Base-by-base conservation (phyloP, 2,797 vertebrate genomes). In the Trachurus trachurus region DNA sequence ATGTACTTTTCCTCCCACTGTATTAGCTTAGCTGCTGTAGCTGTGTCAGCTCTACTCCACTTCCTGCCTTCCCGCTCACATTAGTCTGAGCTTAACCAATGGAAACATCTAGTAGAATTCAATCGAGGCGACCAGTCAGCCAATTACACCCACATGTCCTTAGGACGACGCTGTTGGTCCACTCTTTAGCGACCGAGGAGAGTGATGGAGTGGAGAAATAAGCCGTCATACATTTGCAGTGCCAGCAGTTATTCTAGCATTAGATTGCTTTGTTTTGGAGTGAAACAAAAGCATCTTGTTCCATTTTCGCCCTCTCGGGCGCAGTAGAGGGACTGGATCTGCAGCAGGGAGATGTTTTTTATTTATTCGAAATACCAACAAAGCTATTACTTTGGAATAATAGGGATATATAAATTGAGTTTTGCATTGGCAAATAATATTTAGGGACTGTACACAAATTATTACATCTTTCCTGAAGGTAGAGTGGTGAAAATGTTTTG, bases 181-280 rank as follows among this genome's bases (percentile, higher is more conserved):
- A 44, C 80, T 84, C 81, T 76, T 91, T 68, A 78, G 73, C 70
- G 77, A 78, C 76, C 80, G 6, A 8, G 69, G 73, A 76, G 66
- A 82, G 70, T 84, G 84, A 90, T 82, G 71, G 81, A 87, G 85
- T 75, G 81, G 74, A 85, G 84, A 85, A 85, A 88, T 87, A 83
- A 87, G 79, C 74, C 68, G 65, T 91, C 85, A 66, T 66, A 69
- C 65, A 84, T 81, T 84, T 89, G 91, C 88, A 76, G 69, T 66
- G 88, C 76, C 86, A 90, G 91, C 89, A 89, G 83, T 86, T 89
- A 80, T 92, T 82, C 59, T 6, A 78, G 80, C 76, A 58, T 86
- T 65, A 81, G 92, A 93, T 82, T 91, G 80, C 80, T 86, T 86
- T 87, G 83, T 90, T 91, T 87, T 67, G 56, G 74, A 87, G 69